These are phyloP conservation scores for Drosophila guanche DNA, from an alignment of 1,140 invertebrate genomes.

Conservation along the genomic window DNA sequence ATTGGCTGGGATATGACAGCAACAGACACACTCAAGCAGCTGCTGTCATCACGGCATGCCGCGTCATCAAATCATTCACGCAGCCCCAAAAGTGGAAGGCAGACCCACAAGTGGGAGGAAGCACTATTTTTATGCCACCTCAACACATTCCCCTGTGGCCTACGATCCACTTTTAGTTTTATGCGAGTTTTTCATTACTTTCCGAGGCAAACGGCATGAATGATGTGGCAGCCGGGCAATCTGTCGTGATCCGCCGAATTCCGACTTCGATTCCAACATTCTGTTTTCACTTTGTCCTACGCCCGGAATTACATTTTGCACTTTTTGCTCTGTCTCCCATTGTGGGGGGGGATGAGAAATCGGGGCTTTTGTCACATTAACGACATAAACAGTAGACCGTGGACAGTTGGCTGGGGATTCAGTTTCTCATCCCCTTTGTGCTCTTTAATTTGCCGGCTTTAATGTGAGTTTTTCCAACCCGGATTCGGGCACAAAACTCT, in stretches of 20 bases:
- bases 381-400: slow-evolving; percentile 49
- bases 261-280: slow-evolving; percentile 24
- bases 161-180: slow-evolving; percentile 48
- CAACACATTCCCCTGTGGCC: slow-evolving; percentile 14
- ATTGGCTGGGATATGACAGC: slow-evolving; percentile 68
- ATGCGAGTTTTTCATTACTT: slow-evolving; percentile 54
- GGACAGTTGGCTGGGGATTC: slow-evolving; percentile 16
- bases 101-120: too few relatives aligned
- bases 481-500: slow-evolving; percentile 1
- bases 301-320: slow-evolving; percentile 41
- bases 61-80: slow-evolving; percentile 51
- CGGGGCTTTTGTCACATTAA: slow-evolving; percentile 63
- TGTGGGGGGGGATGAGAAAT: slow-evolving; percentile 3
- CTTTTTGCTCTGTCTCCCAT: slow-evolving; percentile 37
- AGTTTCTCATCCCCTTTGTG: slow-evolving; percentile 29
- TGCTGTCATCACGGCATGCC: slow-evolving; percentile 14
- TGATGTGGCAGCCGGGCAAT: slow-evolving; percentile 22
- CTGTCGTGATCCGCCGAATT: slow-evolving; percentile 7
- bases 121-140: slow-evolving; percentile 31
- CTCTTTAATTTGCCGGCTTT: slow-evolving; percentile 32
- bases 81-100: slow-evolving; percentile 10
- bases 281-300: slow-evolving; percentile 29
- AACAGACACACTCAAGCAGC: slow-evolving; percentile 8
- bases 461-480: slow-evolving; percentile 15
- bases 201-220: slow-evolving; percentile 32